Evolutionary conservation across 2,888 invertebrate species (phyloP).

Genomic region (Drosophila limbata): DNA sequence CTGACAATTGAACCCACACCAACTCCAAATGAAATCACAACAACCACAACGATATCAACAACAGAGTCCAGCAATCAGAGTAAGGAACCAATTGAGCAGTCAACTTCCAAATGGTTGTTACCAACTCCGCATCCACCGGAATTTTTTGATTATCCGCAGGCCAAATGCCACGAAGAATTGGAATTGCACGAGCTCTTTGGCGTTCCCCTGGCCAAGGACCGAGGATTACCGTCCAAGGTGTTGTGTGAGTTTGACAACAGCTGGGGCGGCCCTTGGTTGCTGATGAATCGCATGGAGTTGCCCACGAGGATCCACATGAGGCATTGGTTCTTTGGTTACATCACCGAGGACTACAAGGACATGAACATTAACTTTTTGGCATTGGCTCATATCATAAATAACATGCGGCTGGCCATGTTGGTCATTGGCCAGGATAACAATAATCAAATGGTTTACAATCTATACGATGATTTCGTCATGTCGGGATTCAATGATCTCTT

Average conservation of each 20-base stretch:
- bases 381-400: slow-evolving; percentile 56
- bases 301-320: slow-evolving; percentile 56
- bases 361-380: slow-evolving; percentile 60
- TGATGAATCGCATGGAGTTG: slow-evolving; percentile 62
- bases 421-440: slow-evolving; percentile 65
- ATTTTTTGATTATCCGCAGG: slow-evolving; percentile 58
- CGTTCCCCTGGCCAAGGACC: slow-evolving; percentile 43
- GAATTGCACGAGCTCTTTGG: slow-evolving; percentile 59
- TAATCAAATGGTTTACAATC: slow-evolving; percentile 56
- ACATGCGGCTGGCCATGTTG: slow-evolving; percentile 59
- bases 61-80: neutral
- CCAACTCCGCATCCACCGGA: slow-evolving; percentile 42
- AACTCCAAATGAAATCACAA: neutral
- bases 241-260: slow-evolving; percentile 51
- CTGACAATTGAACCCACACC: neutral
- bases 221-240: slow-evolving; percentile 55
- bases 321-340: slow-evolving; percentile 66
- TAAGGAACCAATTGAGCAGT: neutral
- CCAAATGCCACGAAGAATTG: slow-evolving; percentile 53
- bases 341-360: slow-evolving; percentile 60
- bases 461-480: slow-evolving; percentile 67
- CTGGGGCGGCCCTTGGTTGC: slow-evolving; percentile 62
- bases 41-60: neutral
- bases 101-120: slow-evolving; percentile 14
- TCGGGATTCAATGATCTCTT: slow-evolving; percentile 64